These are phyloP conservation scores for Heliconius ismenius DNA, from an alignment of 2,888 invertebrate genomes.

Conservation along the genomic window DNA sequence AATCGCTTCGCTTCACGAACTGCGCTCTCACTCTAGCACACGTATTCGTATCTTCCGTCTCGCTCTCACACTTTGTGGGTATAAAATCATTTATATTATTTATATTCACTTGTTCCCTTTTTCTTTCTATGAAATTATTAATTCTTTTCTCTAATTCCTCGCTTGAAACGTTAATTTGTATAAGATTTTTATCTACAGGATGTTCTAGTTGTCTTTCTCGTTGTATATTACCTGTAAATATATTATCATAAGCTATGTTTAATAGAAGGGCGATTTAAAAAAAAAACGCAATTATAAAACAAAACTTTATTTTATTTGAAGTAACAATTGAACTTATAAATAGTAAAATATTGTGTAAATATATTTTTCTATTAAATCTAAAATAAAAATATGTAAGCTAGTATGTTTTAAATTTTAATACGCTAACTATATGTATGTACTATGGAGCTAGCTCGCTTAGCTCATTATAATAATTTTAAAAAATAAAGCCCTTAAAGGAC, in stretches of 20 bases:
- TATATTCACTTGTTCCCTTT: slow-evolving; percentile 87
- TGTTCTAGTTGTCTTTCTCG: slow-evolving; percentile 35
- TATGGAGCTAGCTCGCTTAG: not conserved
- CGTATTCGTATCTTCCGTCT: slow-evolving; percentile 75
- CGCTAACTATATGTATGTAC: not conserved
- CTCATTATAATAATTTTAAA: not conserved
- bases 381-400: not conserved
- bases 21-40: slow-evolving; percentile 90
- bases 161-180: slow-evolving; percentile 86
- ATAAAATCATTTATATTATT: slow-evolving; percentile 90
- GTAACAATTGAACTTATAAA: slow-evolving; percentile 39
- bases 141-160: slow-evolving; percentile 86
- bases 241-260: slow-evolving; percentile 3
- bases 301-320: slow-evolving; percentile 38
- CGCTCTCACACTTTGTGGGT: slow-evolving; percentile 55
- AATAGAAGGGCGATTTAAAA: not conserved
- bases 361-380: slow-evolving; percentile 5
- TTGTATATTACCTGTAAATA: slow-evolving; percentile 35
- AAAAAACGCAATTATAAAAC: slow-evolving; percentile 26
- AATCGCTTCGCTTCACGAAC: slow-evolving; percentile 86
- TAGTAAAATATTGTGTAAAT: slow-evolving; percentile 30
- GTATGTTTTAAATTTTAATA: not conserved
- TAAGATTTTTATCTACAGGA: slow-evolving; percentile 65
- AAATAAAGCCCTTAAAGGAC: not conserved
- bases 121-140: slow-evolving; percentile 87